Evolutionary conservation across 1,140 invertebrate genomes (phyloP), one percentile per base, ranked within the genome.

Genomic region (Tachypleus tridentatus): DNA sequence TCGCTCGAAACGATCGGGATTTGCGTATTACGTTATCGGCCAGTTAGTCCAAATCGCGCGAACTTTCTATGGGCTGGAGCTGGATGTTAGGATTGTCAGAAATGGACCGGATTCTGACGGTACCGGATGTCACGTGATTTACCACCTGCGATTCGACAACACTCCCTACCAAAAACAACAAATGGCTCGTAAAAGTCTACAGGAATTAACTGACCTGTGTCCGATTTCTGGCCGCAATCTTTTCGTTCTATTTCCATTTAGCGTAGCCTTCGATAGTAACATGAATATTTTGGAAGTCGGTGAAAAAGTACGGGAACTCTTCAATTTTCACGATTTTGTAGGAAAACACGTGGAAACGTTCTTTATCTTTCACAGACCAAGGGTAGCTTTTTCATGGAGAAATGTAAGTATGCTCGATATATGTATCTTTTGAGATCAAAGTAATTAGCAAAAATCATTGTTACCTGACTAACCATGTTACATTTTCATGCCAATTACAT

Each of bases 1-100:
- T 75, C 29, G 29, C 29, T 94, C 91, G 64, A 95, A 93, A 78
- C 77, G 94, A 63, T 81, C 87, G 61, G 93, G 93, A 0, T 97
- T 93, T 75, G 86, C 96, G 3, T 92, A 93, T 76, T 98, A 98
- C 73, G 93, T 93, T 1, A 96, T 95, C 86, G 95, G 95, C 4
- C 93, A 97, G 77, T 94, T 97, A 60, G 82, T 67, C 5, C 75
- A 87, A 83, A 89, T 95, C 64, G 92, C 90, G 0, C 81, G 87
- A 49, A 85, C 91, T 70, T 94, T 96, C 77, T 97, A 97, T 77
- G 85, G 92, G 75, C 92, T 92, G 71, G 88, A 96, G 70, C 86
- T 97, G 78, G 82, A 89, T 70, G 94, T 97, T 71, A 89, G 94
- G 73, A 79, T 98, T 51, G 77, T 91, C 29, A 80, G 89, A 0